Conservation (phyloP, 1,140 invertebrate genomes). For the Dermatophagoides farinae region DNA sequence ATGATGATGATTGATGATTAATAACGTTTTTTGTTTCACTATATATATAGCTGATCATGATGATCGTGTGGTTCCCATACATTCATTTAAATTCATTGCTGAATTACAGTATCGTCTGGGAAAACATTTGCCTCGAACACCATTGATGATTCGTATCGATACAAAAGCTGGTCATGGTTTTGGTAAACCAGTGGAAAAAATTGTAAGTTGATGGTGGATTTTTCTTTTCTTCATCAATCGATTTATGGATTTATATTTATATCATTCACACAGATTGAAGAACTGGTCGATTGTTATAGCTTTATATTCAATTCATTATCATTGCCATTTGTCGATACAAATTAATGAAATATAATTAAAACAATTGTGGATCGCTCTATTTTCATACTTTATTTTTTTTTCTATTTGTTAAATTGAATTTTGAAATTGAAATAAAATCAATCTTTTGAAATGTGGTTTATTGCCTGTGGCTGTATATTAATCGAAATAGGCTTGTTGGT, state of each 20-base stretch:
- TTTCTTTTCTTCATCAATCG: background rate
- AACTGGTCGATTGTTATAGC: constrained; percentile 61
- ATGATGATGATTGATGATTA: background rate
- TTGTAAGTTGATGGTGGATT: constrained; percentile 30
- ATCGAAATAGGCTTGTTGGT: too few relatives aligned
- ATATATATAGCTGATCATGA: constrained; percentile 62
- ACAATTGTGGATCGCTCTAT: too few relatives aligned
- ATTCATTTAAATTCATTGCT: constrained; percentile 85
- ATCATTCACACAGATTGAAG: constrained; percentile 46
- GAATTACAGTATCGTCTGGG: constrained; percentile 58
- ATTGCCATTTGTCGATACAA: constrained; percentile 44
- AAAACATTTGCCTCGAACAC: constrained; percentile 42
- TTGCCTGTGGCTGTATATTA: too few relatives aligned
- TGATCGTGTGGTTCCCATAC: constrained; percentile 84
- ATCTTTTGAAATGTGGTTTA: too few relatives aligned
- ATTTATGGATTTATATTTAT: background rate
- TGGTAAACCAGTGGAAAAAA: constrained; percentile 83
- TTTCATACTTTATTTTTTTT: constrained; percentile 1
- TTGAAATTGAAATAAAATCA: too few relatives aligned
- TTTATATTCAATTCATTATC: constrained; percentile 60
- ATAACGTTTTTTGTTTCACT: background rate
- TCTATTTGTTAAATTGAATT: background rate
- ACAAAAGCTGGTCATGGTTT: constrained; percentile 87
- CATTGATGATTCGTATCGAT: constrained; percentile 68
- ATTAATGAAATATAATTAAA: too few relatives aligned